Conservation (phyloP, 2,113 vertebrate genomes). For the Bombycilla garrulus region DNA sequence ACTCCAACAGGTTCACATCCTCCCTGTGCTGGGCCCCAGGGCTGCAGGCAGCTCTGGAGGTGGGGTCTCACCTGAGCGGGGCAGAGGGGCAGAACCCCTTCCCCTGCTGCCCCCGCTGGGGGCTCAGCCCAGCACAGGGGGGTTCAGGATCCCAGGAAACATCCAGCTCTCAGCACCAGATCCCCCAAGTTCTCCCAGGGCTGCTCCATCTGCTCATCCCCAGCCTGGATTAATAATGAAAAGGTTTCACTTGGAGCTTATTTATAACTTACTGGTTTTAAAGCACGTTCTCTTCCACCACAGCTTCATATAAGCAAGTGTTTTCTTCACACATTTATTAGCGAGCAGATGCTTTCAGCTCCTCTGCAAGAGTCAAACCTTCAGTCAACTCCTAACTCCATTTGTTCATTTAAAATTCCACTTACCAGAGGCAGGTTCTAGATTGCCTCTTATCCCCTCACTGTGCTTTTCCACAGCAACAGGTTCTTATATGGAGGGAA, state of each 20-base stretch:
- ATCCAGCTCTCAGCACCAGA: not conserved
- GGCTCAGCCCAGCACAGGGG: not conserved
- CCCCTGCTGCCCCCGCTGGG: not conserved
- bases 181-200: not conserved
- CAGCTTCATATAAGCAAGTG: rapidly evolving
- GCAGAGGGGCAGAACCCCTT: not conserved
- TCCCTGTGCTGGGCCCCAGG: not conserved
- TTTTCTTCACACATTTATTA: not conserved
- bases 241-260: not conserved
- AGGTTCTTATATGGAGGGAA: not conserved
- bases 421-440: not conserved
- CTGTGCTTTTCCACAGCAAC: rapidly evolving
- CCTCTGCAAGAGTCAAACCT: not conserved
- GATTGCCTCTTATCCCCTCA: not conserved
- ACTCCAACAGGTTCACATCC: rapidly evolving
- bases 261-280: not conserved
- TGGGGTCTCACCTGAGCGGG: not conserved
- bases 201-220: not conserved
- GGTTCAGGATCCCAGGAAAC: not conserved
- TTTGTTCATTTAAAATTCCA: not conserved
- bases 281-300: not conserved
- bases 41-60: not conserved
- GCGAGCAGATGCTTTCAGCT: not conserved
- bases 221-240: not conserved
- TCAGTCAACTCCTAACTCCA: not conserved